phyloP scores from a whole-genome alignment of 2,888 invertebrate species.

The Synergus itoensis region DNA sequence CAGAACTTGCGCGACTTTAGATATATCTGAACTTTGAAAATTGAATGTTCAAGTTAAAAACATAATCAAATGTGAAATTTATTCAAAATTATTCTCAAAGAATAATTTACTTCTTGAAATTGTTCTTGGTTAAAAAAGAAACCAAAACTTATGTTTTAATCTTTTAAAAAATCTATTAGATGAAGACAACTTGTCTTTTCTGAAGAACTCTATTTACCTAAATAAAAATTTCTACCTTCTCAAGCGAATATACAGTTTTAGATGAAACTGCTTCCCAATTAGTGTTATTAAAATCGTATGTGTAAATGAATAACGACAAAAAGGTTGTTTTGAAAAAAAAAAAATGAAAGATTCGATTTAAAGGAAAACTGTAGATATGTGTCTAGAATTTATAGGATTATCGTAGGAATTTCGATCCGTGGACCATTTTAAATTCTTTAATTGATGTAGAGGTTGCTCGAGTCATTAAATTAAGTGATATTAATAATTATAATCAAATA shows the following conservation, averaged over 20 bases:
- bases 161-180: background rate
- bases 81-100: background rate
- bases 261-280: background rate
- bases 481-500: background rate
- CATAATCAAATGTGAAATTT: background rate
- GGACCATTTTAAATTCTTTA: slow-evolving; percentile 22
- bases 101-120: background rate
- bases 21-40: slow-evolving; percentile 46
- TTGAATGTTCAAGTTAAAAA: slow-evolving; percentile 2
- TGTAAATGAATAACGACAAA: background rate
- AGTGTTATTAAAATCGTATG: slow-evolving; percentile 19
- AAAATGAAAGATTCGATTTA: background rate
- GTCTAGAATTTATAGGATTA: slow-evolving; percentile 27
- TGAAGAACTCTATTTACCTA: slow-evolving; percentile 24
- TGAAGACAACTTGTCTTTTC: background rate
- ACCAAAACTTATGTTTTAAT: background rate
- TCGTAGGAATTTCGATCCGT: slow-evolving; percentile 9
- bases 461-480: background rate
- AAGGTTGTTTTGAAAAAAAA: background rate
- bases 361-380: background rate
- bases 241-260: slow-evolving; percentile 11
- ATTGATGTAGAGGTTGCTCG: background rate
- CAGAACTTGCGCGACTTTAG: slow-evolving; percentile 48
- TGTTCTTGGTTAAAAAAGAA: background rate
- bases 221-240: slow-evolving; percentile 17